Evolutionary conservation across 2,113 vertebrate species (phyloP).

Genomic region (Nerophis ophidion): DNA sequence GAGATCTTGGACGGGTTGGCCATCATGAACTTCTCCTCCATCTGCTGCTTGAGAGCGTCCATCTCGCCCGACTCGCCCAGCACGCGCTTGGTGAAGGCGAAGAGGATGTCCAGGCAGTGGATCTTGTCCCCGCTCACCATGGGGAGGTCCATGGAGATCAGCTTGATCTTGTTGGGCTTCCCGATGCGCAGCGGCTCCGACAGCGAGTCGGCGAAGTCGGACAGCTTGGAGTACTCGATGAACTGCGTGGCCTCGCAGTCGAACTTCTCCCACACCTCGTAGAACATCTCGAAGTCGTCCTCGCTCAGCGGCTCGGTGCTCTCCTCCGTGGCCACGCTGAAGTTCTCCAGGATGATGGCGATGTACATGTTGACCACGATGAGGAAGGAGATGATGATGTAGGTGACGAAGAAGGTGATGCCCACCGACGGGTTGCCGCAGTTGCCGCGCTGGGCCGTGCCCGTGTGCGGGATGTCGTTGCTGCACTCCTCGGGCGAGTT

Average conservation of each 20-base stretch:
- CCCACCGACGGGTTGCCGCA: slow-evolving; percentile 94
- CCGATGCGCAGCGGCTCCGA: slow-evolving; percentile 88
- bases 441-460: slow-evolving; percentile 78
- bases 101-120: slow-evolving; percentile 97
- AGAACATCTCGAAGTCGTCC: slow-evolving; percentile 99
- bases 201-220: slow-evolving; percentile 88
- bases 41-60: slow-evolving; percentile 97
- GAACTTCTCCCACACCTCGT: slow-evolving; percentile 98
- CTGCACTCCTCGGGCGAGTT: slow-evolving; percentile 87
- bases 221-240: slow-evolving; percentile 89
- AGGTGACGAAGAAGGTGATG: slow-evolving; percentile 97
- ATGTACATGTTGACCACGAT: slow-evolving; percentile 99
- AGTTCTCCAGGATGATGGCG: slow-evolving; percentile 98
- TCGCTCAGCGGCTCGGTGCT: slow-evolving; percentile 96
- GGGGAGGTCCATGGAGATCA: slow-evolving; percentile 96
- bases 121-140: slow-evolving; percentile 98
- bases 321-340: slow-evolving; percentile 97
- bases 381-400: slow-evolving; percentile 99
- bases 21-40: slow-evolving; percentile 99
- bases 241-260: slow-evolving; percentile 97
- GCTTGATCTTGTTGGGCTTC: slow-evolving; percentile 94
- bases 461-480: slow-evolving; percentile 77
- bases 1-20: slow-evolving; percentile 97
- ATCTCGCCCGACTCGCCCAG: slow-evolving; percentile 96
- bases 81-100: slow-evolving; percentile 98